A percentile compares a stretch with the other conserved stretches of the same genome.
phyloP scores from a whole-genome alignment of 2,113 vertebrate species.

The Phycodurus eques region DNA sequence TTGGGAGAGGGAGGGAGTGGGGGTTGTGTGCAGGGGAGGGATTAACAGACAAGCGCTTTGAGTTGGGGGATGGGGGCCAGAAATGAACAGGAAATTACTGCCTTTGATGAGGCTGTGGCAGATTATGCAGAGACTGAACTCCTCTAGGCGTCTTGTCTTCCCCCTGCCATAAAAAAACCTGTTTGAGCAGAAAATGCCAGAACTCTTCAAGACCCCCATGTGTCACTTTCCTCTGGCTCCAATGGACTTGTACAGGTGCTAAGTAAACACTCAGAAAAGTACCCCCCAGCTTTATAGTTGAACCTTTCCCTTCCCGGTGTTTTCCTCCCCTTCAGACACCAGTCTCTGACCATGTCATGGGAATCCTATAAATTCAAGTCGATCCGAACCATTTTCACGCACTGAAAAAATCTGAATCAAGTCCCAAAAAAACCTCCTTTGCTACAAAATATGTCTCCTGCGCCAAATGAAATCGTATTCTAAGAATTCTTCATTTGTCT shows the following conservation, averaged over 20 bases:
- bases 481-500: background rate
- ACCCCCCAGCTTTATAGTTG: background rate
- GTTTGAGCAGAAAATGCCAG: constrained; percentile 56
- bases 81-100: constrained; percentile 94
- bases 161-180: constrained; percentile 45
- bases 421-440: background rate
- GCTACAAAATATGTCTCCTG: constrained; percentile 10
- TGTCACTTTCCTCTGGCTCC: constrained; percentile 48
- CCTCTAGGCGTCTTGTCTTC: constrained; percentile 41
- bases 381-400: constrained; percentile 41
- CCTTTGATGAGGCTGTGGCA: constrained; percentile 85
- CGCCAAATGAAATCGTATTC: background rate
- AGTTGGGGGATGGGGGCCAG: constrained; percentile 74
- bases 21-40: constrained; percentile 60
- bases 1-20: constrained; percentile 55
- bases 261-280: constrained; percentile 53
- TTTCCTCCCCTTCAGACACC: constrained; percentile 27
- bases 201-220: constrained; percentile 44
- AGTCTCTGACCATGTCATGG: constrained; percentile 45
- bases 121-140: constrained; percentile 74
- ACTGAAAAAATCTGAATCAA: constrained; percentile 7
- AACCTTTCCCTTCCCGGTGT: constrained; percentile 16
- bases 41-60: constrained; percentile 67
- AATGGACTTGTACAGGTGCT: constrained; percentile 49
- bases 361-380: constrained; percentile 55